These are phyloP conservation scores for Neoniphon sammara DNA, from an alignment of 2,797 vertebrate species.

Conservation along the genomic window DNA sequence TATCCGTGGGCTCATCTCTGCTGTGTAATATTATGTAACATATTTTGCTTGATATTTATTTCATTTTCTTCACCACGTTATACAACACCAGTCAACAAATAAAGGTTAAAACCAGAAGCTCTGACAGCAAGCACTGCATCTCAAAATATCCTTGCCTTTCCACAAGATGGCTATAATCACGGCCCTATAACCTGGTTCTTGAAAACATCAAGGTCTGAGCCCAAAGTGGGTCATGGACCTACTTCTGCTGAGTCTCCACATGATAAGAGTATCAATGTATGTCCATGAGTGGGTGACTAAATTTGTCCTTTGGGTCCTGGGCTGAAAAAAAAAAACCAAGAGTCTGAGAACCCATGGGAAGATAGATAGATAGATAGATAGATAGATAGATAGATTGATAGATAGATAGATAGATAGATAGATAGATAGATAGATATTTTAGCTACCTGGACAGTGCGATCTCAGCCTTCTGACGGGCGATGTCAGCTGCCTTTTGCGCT, in stretches of 20 bases:
- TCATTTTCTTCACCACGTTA: not conserved
- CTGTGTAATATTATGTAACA: not conserved
- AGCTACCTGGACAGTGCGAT: conserved; percentile 93
- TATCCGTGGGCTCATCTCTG: not conserved
- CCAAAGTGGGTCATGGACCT: conserved; percentile 52
- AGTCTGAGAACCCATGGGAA: not conserved
- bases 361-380: too few relatives aligned
- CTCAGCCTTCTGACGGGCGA: conserved; percentile 94
- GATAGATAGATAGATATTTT: too few relatives aligned
- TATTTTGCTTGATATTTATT: not conserved
- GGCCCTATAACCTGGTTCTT: conserved; percentile 33
- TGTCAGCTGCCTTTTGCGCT: conserved; percentile 90
- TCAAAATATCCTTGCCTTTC: not conserved
- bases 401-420: not conserved
- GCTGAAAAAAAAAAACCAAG: not conserved
- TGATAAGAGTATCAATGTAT: conserved; percentile 40
- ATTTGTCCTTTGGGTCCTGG: conserved; percentile 21
- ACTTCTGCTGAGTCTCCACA: conserved; percentile 34
- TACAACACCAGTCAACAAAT: too few relatives aligned
- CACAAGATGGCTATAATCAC: not conserved
- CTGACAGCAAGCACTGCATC: conserved; percentile 4
- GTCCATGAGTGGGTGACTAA: conserved; percentile 47
- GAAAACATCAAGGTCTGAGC: conserved; percentile 44
- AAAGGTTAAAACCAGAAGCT: not conserved
- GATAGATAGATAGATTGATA: not conserved